These are phyloP conservation scores for Capitulum mitella DNA, from an alignment of 2,888 invertebrate genomes.

Conservation along the genomic window DNA sequence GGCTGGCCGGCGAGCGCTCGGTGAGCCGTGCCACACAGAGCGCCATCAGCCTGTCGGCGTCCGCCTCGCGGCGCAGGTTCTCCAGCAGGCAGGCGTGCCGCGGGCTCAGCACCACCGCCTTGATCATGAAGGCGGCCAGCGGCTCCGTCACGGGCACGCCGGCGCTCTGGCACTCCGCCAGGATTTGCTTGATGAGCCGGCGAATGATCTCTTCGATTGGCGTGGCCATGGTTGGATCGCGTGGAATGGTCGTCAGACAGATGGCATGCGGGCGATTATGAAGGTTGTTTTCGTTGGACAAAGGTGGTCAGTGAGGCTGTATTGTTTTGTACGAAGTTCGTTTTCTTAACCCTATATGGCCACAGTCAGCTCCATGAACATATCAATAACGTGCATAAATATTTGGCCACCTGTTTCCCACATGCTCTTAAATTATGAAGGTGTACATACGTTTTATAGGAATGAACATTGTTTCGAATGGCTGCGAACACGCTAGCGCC, in stretches of 20 bases:
- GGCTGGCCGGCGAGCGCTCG: slow-evolving; percentile 45
- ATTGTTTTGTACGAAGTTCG: too few species aligned
- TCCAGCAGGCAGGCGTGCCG: slow-evolving; percentile 10
- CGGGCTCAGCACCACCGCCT: background rate
- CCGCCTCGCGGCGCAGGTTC: slow-evolving; percentile 4
- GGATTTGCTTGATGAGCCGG: background rate
- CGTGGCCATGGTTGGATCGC: background rate
- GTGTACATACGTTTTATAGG: too few species aligned
- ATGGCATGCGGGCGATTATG: too few species aligned
- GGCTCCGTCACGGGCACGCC: background rate
- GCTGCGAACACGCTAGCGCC: too few species aligned
- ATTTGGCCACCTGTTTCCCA: too few species aligned
- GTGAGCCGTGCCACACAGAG: slow-evolving; percentile 40
- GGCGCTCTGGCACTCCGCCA: background rate
- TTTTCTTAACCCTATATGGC: too few species aligned
- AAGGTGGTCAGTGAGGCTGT: too few species aligned
- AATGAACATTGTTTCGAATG: too few species aligned
- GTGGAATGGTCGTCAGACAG: background rate
- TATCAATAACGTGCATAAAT: too few species aligned
- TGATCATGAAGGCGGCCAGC: background rate
- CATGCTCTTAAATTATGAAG: too few species aligned
- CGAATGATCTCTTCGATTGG: background rate
- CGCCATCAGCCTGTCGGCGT: slow-evolving; percentile 37
- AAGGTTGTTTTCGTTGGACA: too few species aligned
- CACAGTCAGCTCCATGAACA: too few species aligned